Evolutionary conservation across 2,113 vertebrate genomes (phyloP), one percentile per base, ranked within the genome.

Genomic region (Zapus hudsonius): DNA sequence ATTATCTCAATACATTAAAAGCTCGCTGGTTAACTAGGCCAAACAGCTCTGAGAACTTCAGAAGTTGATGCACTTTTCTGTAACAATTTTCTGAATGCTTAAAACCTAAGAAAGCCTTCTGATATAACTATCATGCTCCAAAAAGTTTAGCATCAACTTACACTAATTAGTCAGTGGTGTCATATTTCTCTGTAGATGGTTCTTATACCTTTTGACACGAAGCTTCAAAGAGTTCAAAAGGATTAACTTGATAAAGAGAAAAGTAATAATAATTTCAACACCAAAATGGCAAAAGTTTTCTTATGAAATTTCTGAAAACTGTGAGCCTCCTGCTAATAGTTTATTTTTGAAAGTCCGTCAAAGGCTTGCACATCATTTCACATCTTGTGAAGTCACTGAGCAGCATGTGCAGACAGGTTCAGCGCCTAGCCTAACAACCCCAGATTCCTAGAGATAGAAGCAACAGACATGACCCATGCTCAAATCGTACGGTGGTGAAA

Each of bases 321-420:
- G 11, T 72, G 70, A 94, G 79, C 79, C 81, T 79, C 13, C 36
- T 73, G 25, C 81, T 89, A 75, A 84, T 44, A 93, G 90, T 94
- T 93, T 91, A 72, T 86, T 83, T 96, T 79, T 42, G 36, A 94
- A 52, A 95, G 69, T 66, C 36, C n/a, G 31, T 23, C 80, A 52
- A 86, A 78, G 83, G n/a, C 42, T 33, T 61, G 78, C 38, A 57
- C 79, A 83, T 66, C 92, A 87, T 85, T 92, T 92, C 80, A 33
- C 64, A 55, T 76, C 91, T 94, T 8, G 27, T 73, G 81, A 95
- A 40, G 69, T 63, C 83, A 78, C 69, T 33, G 95, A 96, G 96
- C 95, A 96, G 96, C 95, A 74, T 96, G 97, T 95, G 93, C 40
- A 96, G 90, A 27, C 91, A 11, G 90, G 94, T 89, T 96, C 95